Evolutionary conservation across 2,888 invertebrate genomes (phyloP), one percentile per base, ranked within the genome.

Genomic region (Theristus sp.): DNA sequence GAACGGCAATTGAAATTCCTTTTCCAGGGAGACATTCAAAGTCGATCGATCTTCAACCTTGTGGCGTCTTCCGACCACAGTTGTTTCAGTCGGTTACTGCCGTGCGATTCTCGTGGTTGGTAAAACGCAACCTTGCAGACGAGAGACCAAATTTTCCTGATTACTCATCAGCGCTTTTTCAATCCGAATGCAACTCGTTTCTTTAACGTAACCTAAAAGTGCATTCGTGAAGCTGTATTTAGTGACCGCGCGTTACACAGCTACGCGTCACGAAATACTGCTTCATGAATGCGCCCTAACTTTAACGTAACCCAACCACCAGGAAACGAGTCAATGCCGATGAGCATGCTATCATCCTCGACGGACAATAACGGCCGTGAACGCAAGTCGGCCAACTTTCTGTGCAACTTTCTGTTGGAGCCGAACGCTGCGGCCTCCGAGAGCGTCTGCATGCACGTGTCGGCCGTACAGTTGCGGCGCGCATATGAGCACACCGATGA

Each of bases 11-110:
- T 24, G 62, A 26, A 56, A 53, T 22, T 20, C 58, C 59, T 54
- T 58, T 62, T 65, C 24, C 65, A 75, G 75, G 71, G 59, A 75
- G 75, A 75, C 66, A 71, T 61, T 68, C 70, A 68, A 78, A 78
- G 60, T 27, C n/a, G 46, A 27, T 46, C 56, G 10, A 62, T 62
- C 22, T 62, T 29, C 57, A 56, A 53, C 31, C 28, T 62, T 26
- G 49, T 62, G 2, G 28, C 57, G 22, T 49, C 56, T 2, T 52
- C 20, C 13, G 60, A 62, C 29, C 46, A 53, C 28, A 56, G 56
- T 24, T 27, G 24, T 1, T 58, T 60, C 38, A 55, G 46, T 10
- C n/a, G 52, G 24, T 22, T 62, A 20, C 25, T 62, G 25, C 59
- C 62, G 38, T 17, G n/a, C n/a, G n/a, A n/a, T n/a, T n/a, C n/a